Base-by-base conservation (phyloP, 2,113 vertebrate species). In the Quiscalus mexicanus region DNA sequence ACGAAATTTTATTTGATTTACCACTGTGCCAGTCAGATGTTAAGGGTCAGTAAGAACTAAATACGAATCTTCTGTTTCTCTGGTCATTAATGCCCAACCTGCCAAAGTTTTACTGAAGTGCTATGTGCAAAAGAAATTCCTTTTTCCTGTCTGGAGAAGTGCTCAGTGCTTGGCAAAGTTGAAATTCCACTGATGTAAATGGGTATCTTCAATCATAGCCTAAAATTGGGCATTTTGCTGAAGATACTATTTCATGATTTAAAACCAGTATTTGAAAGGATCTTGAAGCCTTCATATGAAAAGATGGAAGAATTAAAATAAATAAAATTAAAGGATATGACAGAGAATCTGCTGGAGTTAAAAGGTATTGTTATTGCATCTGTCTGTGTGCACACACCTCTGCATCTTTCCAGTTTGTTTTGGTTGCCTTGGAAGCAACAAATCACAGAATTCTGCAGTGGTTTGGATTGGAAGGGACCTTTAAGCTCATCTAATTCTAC, bases 361-460 rank as follows among this genome's bases (percentile, higher is more conserved):
- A 18, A 23, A 30, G 9, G 21, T 56, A 1, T 9, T 37, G 13
- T 68, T 53, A 6, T 37, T 44, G 6, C n/a, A 27, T 60, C 56
- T 69, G 2, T 20, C 41, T 67, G 1, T 37, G 12, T 12, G 0
- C 27, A 15, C 18, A 33, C 10, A 47, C 3, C 17, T 68, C 5
- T 8, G 42, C 17, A 2, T 73, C 59, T 60, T 35, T 18, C 10
- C 50, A 19, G 11, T 62, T 39, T 62, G 52, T 10, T 7, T 20
- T 21, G 27, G 70, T 52, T 39, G 35, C 28, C 45, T 47, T 49
- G 53, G 52, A 65, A 44, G 27, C 39, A 14, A 2, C 27, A 60
- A 33, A 45, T 39, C 37, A 19, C 45, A 77, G 39, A 77, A 52
- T 39, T 45, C 37, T 59, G 9, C 19, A 21, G 1, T n/a, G 68